A percentile compares a stretch with the other conserved stretches of the same genome.
phyloP scores from a whole-genome alignment of 2,113 vertebrate species.

The Anolis sagrei region DNA sequence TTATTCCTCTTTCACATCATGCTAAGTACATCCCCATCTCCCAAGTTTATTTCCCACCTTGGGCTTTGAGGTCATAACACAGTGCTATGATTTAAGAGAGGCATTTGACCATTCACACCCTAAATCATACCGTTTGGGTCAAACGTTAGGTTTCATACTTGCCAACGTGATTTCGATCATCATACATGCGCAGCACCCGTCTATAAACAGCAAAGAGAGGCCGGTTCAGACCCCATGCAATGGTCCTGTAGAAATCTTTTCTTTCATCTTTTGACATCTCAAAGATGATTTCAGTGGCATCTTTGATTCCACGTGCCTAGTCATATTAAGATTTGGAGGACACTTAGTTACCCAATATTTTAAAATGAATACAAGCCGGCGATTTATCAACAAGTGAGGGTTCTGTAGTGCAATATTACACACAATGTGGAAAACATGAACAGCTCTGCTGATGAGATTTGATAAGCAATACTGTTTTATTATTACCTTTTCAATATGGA shows the following conservation, averaged over 20 bases:
- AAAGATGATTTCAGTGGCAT: slow-evolving; percentile 98
- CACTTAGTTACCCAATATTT: slow-evolving; percentile 46
- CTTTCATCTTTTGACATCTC: slow-evolving; percentile 99
- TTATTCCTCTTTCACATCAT: neutral
- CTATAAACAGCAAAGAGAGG: slow-evolving; percentile 98
- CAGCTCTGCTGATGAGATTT: neutral
- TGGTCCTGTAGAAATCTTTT: slow-evolving; percentile 99
- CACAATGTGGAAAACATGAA: neutral
- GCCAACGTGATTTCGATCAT: slow-evolving; percentile 98
- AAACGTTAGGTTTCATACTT: slow-evolving; percentile 86
- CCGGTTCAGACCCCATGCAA: slow-evolving; percentile 94
- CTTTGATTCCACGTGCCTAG: slow-evolving; percentile 93
- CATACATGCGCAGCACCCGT: slow-evolving; percentile 97
- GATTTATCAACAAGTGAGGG: no score
- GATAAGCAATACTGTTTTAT: no score
- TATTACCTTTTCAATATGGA: no score
- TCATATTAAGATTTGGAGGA: slow-evolving; percentile 69
- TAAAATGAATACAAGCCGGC: slow-evolving; percentile 9
- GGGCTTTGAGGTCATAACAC: neutral
- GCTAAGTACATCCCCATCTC: neutral
- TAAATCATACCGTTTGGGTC: slow-evolving; percentile 60
- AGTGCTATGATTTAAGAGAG: neutral
- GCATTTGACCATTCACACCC: slow-evolving; percentile 37
- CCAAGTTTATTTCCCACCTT: slow-evolving; percentile 17
- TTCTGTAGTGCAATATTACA: neutral